phyloP scores from a whole-genome alignment of 2,888 invertebrate genomes.

The Drosophila subsilvestris region DNA sequence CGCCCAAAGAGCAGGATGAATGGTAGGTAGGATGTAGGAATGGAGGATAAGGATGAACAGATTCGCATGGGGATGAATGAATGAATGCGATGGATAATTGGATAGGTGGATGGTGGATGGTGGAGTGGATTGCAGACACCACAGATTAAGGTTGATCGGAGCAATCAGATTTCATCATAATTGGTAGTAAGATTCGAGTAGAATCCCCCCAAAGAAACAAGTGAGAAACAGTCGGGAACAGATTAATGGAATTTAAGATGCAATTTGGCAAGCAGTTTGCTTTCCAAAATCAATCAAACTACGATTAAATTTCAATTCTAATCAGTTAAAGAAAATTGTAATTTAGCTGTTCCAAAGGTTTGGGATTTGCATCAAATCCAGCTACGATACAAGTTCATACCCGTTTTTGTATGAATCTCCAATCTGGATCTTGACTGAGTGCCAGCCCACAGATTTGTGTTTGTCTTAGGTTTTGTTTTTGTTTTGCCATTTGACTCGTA shows the following conservation, averaged over 20 bases:
- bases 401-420: not conserved
- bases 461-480: slow-evolving; percentile 62
- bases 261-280: too few relatives aligned
- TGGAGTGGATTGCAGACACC: not conserved
- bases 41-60: slow-evolving; percentile 3
- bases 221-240: too few relatives aligned
- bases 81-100: not conserved
- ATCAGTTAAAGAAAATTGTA: too few relatives aligned
- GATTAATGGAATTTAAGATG: too few relatives aligned
- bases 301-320: too few relatives aligned
- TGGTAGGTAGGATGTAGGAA: not conserved
- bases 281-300: too few relatives aligned
- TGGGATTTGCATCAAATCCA: too few relatives aligned
- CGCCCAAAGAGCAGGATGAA: not conserved
- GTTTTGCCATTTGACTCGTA: slow-evolving; percentile 61
- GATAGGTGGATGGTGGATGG: not conserved
- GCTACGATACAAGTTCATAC: too few relatives aligned
- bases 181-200: too few relatives aligned
- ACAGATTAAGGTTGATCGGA: not conserved
- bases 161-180: not conserved
- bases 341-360: too few relatives aligned
- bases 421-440: not conserved
- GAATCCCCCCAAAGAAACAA: too few relatives aligned
- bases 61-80: slow-evolving; percentile 17
- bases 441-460: slow-evolving; percentile 37